phyloP scores from a whole-genome alignment of 2,797 vertebrate species.

The Cirrhinus molitorella region DNA sequence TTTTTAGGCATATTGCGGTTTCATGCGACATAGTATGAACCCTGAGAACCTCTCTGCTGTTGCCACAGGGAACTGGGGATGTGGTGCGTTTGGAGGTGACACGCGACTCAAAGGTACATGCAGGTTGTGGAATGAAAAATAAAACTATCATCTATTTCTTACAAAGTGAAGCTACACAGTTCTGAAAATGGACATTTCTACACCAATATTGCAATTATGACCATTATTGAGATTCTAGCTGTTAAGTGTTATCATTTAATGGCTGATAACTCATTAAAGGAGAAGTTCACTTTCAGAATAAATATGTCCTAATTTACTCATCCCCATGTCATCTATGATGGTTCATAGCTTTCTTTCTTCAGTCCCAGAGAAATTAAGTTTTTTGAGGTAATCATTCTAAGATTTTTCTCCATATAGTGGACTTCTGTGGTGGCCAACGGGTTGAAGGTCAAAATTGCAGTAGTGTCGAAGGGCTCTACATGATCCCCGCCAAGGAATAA shows the following conservation, averaged over 20 bases:
- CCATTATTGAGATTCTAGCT: background rate
- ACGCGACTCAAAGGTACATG: conserved; percentile 91
- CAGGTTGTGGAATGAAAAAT: conserved; percentile 19
- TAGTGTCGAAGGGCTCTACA: too few species aligned
- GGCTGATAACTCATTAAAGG: background rate
- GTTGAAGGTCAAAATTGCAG: too few species aligned
- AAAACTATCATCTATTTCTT: conserved; percentile 41
- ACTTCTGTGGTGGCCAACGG: too few species aligned
- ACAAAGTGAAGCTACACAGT: background rate
- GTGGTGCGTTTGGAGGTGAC: conserved; percentile 95
- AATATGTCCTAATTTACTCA: too few species aligned
- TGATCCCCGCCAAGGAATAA: too few species aligned
- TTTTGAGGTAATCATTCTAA: too few species aligned
- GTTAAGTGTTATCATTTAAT: background rate
- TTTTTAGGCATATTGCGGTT: conserved; percentile 92
- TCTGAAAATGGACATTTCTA: background rate
- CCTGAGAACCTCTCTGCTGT: conserved; percentile 88
- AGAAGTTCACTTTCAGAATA: too few species aligned
- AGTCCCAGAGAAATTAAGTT: too few species aligned
- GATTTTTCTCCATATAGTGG: too few species aligned
- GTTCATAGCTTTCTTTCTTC: too few species aligned
- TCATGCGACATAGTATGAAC: conserved; percentile 80
- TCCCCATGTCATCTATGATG: too few species aligned
- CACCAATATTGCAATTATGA: background rate
- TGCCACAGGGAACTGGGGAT: conserved; percentile 98